A percentile compares a stretch with the other conserved stretches of the same genome.
phyloP scores from a whole-genome alignment of 2,888 invertebrate species.

The Pachycephus smyrnensis region DNA sequence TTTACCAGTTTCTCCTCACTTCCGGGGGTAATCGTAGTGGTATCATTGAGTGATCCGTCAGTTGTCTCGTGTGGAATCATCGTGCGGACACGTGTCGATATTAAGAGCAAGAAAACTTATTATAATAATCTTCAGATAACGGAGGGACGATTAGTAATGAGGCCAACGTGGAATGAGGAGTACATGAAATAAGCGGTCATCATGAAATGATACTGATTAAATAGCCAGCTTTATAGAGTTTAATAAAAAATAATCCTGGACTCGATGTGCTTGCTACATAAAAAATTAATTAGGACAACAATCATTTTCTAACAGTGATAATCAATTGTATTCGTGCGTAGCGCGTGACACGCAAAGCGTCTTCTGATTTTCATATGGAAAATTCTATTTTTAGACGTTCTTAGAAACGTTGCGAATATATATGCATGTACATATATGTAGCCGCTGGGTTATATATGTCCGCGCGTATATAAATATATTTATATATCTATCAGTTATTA shows the following conservation, averaged over 20 bases:
- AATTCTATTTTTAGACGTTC: not conserved
- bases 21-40: not conserved
- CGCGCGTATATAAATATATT: not conserved
- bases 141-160: not conserved
- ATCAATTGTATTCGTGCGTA: not conserved
- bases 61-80: not conserved
- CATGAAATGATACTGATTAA: not conserved
- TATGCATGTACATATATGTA: not conserved
- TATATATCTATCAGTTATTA: not conserved
- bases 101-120: not conserved
- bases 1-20: not conserved
- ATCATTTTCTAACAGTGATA: not conserved
- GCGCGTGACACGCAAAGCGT: not conserved
- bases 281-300: not conserved
- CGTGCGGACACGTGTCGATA: not conserved
- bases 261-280: not conserved
- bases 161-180: not conserved
- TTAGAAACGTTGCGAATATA: not conserved
- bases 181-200: not conserved
- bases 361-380: too few species aligned
- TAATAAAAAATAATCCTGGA: not conserved
- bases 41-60: not conserved
- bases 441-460: not conserved
- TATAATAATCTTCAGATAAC: not conserved
- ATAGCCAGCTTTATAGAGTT: not conserved